Conservation (phyloP, 2,113 vertebrate species). For the Hemicordylus capensis region DNA sequence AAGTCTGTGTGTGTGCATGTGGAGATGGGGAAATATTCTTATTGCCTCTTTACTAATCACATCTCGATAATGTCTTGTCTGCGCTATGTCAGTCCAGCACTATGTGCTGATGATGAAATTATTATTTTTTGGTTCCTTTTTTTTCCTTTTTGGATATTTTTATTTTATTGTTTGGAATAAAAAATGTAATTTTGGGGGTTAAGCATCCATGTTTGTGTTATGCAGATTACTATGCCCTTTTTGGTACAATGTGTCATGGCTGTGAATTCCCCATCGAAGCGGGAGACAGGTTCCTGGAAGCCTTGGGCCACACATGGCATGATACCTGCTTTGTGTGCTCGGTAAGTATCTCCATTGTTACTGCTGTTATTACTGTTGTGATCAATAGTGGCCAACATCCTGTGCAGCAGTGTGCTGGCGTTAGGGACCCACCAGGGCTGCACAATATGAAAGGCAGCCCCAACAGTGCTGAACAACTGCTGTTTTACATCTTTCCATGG, state of each 20-base stretch:
- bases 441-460: too few species aligned
- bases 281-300: conserved; percentile 95
- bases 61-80: neutral
- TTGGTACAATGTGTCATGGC: conserved; percentile 92
- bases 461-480: too few species aligned
- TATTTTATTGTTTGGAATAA: too few species aligned
- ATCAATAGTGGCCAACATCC: too few species aligned
- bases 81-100: neutral
- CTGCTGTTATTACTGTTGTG: too few species aligned
- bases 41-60: neutral
- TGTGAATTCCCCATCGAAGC: conserved; percentile 98
- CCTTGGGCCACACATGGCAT: conserved; percentile 93
- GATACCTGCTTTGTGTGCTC: conserved; percentile 98
- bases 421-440: too few species aligned
- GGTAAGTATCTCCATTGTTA: conserved; percentile 76
- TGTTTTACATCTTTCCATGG: too few species aligned
- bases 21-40: neutral
- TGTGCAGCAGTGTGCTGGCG: too few species aligned
- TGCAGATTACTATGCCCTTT: conserved; percentile 92
- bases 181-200: too few species aligned
- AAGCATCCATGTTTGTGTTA: conserved; percentile 1
- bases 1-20: neutral
- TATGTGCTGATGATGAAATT: neutral
- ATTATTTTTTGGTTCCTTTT: neutral
- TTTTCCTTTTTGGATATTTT: neutral